phyloP scores from a whole-genome alignment of 2,888 invertebrate genomes.

The Furcula furcula region DNA sequence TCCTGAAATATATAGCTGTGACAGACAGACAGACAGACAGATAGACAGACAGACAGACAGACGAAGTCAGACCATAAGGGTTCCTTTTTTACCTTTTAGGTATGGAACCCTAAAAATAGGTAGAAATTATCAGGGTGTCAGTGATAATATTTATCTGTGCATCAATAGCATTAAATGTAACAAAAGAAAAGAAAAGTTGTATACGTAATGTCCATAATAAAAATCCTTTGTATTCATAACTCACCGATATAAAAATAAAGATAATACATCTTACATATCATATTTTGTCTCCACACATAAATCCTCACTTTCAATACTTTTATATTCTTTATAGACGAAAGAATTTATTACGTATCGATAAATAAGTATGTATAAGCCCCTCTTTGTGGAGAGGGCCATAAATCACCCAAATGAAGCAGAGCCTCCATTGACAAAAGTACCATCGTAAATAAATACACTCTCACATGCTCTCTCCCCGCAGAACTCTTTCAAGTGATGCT shows the following conservation, averaged over 20 bases:
- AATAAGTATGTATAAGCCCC: conserved; percentile 59
- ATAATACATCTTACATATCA: conserved; percentile 7
- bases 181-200: too few species aligned
- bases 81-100: too few species aligned
- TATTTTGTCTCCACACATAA: conserved; percentile 31
- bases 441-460: conserved; percentile 66
- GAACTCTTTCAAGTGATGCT: conserved; percentile 45
- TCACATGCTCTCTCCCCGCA: conserved; percentile 40
- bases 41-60: too few species aligned
- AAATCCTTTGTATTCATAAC: neutral
- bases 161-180: too few species aligned
- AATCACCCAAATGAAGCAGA: conserved; percentile 66
- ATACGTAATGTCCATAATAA: too few species aligned
- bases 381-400: conserved; percentile 64
- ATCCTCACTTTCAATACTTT: conserved; percentile 39
- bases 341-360: conserved; percentile 66
- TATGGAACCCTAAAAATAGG: too few species aligned
- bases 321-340: conserved; percentile 44
- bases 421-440: conserved; percentile 65
- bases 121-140: too few species aligned
- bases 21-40: too few species aligned
- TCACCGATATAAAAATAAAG: conserved; percentile 1
- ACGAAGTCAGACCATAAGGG: too few species aligned
- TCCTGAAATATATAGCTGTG: too few species aligned
- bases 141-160: too few species aligned